Conservation (phyloP, 2,888 invertebrate genomes). For the Lymantria dispar region DNA sequence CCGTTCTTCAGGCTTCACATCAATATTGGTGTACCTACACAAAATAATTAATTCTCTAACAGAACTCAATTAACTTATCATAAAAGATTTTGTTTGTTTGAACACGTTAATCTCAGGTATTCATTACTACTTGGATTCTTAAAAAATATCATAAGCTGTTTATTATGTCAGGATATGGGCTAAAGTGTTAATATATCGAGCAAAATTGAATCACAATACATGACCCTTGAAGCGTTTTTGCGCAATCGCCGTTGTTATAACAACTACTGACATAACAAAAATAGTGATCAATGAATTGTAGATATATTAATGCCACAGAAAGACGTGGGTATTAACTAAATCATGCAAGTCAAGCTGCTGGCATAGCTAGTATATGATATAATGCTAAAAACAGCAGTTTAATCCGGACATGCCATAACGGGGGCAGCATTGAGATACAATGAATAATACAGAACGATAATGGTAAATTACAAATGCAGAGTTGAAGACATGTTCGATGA, state of each 20-base stretch:
- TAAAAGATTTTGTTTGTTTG: not conserved
- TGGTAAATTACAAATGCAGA: conserved; percentile 59
- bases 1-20: too few relatives aligned
- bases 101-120: too few relatives aligned
- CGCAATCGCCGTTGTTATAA: too few relatives aligned
- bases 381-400: conserved; percentile 45
- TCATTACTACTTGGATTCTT: too few relatives aligned
- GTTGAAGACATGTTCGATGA: conserved; percentile 52
- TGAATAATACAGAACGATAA: conserved; percentile 44
- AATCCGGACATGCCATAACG: conserved; percentile 40
- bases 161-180: too few relatives aligned
- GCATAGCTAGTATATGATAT: conserved; percentile 12
- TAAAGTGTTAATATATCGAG: too few relatives aligned
- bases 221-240: too few relatives aligned
- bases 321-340: not conserved
- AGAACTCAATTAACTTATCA: not conserved
- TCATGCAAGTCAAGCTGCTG: not conserved
- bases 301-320: too few relatives aligned
- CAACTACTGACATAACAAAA: too few relatives aligned
- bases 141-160: too few relatives aligned
- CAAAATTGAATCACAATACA: too few relatives aligned
- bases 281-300: too few relatives aligned
- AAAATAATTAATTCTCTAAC: conserved; percentile 61
- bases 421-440: conserved; percentile 33
- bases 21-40: not conserved